Base-by-base conservation (phyloP, 2,113 vertebrate species). In the Heteronetta atricapilla region DNA sequence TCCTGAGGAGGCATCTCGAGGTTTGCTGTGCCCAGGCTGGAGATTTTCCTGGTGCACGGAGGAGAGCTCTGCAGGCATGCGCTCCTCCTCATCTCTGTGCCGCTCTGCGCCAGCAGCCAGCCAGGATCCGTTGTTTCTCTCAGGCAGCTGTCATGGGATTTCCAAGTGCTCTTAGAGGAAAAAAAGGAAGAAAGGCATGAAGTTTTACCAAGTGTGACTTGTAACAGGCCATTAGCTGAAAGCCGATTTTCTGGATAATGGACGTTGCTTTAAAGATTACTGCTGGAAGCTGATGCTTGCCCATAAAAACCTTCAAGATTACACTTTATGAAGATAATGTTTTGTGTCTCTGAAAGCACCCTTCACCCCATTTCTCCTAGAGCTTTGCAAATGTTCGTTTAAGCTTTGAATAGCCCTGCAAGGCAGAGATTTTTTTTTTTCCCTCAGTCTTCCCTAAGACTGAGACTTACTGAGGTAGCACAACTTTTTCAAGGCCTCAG, bases 231-330 rank as follows among this genome's bases (percentile, higher is more conserved):
- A 63, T 96, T 90, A 90, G 76, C 79, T 91, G 72, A 86, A 94
- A 94, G 84, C 44, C 3, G 23, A 85, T 96, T 96, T 97, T 96
- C 89, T 86, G 86, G 81, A 69, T 95, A 96, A 91, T 69, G 74
- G 81, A 50, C 3, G 12, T 94, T 89, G 34, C 93, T 96, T 95
- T 94, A 94, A 92, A 94, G 91, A 76, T 92, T 92, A 89, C 72
- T 69, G 67, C 85, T 91, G 87, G 82, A 93, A 89, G 86, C 87
- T 94, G 82, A 75, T 2, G 12, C 83, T 90, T 90, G 38, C 44
- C 36, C 53, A n/a, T 66, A 76, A 85, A 93, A 88, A 22, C 3
- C 33, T 58, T 44, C 44, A 53, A 84, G 81, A 82, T 95, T 89
- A 82, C 58, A 46, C 58, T 86, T 87, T 34, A 60, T 85, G 70